Conservation (phyloP, 2,113 vertebrate species). For the Periophthalmus modestus region DNA sequence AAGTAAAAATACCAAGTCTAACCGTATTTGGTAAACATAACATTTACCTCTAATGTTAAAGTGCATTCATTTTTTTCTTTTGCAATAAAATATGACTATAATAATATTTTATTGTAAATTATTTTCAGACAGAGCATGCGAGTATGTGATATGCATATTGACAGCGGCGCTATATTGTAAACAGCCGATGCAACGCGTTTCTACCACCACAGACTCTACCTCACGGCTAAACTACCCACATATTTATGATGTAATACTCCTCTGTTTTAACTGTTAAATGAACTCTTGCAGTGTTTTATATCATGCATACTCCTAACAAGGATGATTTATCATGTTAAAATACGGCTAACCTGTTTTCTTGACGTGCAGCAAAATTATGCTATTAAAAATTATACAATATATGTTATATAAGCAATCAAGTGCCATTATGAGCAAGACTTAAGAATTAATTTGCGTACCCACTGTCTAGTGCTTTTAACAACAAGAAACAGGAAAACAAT, state of each 20-base stretch:
- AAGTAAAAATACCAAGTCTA: constrained; percentile 1
- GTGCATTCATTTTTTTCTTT: neutral
- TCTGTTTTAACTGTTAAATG: constrained; percentile 30
- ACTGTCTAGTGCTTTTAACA: neutral
- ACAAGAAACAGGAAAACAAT: neutral
- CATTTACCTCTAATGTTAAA: neutral
- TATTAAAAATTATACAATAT: neutral
- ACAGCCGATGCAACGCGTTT: constrained; percentile 21
- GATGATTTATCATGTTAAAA: too few species aligned
- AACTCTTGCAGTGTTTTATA: constrained; percentile 18
- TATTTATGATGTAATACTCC: constrained; percentile 20
- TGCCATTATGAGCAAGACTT: neutral
- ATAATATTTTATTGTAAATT: neutral
- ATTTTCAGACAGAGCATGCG: constrained; percentile 53
- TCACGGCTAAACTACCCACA: constrained; percentile 32
- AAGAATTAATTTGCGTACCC: too few species aligned
- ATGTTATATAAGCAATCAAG: neutral
- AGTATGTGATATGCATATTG: neutral
- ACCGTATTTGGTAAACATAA: neutral
- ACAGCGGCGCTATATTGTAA: constrained; percentile 1
- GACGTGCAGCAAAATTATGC: neutral
- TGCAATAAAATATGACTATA: neutral
- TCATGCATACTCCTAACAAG: constrained; percentile 35
- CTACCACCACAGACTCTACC: constrained; percentile 26
- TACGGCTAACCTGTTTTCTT: neutral